These are phyloP conservation scores for Taenioides sp. DNA, from an alignment of 2,797 vertebrate species.

Conservation along the genomic window DNA sequence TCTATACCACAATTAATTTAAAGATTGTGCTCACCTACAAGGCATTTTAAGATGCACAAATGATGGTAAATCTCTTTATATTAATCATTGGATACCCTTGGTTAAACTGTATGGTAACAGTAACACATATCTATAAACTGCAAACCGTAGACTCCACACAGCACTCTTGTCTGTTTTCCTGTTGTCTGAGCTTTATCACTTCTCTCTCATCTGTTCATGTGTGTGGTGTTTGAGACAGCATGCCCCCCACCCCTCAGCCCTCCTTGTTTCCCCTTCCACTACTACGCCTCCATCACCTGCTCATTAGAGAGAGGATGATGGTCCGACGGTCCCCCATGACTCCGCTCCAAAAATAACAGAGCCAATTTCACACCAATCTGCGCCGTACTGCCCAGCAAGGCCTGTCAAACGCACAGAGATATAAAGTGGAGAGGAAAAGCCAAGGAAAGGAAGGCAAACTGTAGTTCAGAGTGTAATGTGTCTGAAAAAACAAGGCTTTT, in stretches of 20 bases:
- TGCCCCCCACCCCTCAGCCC: conserved; percentile 3
- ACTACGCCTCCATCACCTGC: conserved; percentile 69
- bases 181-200: conserved; percentile 14
- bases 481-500: conserved; percentile 38
- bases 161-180: not conserved
- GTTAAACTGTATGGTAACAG: no score
- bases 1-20: not conserved
- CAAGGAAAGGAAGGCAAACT: conserved; percentile 31
- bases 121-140: conserved; percentile 16
- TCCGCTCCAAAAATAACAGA: conserved; percentile 82
- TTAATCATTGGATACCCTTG: not conserved
- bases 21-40: not conserved
- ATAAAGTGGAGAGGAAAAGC: conserved; percentile 38
- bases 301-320: conserved; percentile 73
- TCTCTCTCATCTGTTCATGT: conserved; percentile 45
- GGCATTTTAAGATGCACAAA: not conserved
- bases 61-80: not conserved
- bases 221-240: conserved; percentile 33
- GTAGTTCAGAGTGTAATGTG: conserved; percentile 51
- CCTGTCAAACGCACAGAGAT: conserved; percentile 43
- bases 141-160: not conserved
- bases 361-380: conserved; percentile 84
- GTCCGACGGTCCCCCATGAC: conserved; percentile 67
- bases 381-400: conserved; percentile 57
- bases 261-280: not conserved